These are phyloP conservation scores for Orcinus orca DNA, from an alignment of 2,113 vertebrate species.

Conservation along the genomic window DNA sequence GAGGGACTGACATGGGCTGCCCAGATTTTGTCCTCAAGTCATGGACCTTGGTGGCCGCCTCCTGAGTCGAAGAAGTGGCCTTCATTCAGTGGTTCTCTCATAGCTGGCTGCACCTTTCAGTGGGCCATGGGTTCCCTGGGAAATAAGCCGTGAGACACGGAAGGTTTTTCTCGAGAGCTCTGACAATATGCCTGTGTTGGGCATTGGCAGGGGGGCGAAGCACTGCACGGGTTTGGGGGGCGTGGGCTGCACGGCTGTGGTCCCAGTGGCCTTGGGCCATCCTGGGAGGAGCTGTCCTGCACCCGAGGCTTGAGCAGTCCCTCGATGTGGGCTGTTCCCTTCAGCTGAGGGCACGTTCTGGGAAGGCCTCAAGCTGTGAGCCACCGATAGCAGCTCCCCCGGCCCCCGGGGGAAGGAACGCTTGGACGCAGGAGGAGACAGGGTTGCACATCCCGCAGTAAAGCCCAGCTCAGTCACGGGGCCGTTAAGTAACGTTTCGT, in stretches of 20 bases:
- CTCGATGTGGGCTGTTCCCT: too few relatives aligned
- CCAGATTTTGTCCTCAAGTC: neutral
- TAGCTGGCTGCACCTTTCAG: neutral
- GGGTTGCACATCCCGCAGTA: too few relatives aligned
- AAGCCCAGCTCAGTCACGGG: rapidly evolving
- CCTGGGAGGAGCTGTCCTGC: neutral
- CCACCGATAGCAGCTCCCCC: rapidly evolving
- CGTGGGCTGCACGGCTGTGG: neutral
- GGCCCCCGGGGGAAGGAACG: rapidly evolving
- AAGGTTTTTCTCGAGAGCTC: neutral
- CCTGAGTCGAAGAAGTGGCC: neutral
- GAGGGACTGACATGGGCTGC: neutral
- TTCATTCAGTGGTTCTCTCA: neutral
- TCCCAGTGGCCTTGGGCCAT: neutral
- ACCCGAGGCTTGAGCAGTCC: neutral
- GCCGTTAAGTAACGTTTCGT: rapidly evolving
- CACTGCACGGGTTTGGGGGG: neutral
- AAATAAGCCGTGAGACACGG: neutral
- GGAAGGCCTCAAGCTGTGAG: neutral
- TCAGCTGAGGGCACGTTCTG: neutral
- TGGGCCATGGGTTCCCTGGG: neutral
- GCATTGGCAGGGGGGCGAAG: neutral
- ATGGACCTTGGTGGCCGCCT: neutral
- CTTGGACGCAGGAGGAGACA: rapidly evolving
- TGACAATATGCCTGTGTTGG: neutral